phyloP scores from a whole-genome alignment of 1,140 invertebrate genomes.

The Theocolax elegans region DNA sequence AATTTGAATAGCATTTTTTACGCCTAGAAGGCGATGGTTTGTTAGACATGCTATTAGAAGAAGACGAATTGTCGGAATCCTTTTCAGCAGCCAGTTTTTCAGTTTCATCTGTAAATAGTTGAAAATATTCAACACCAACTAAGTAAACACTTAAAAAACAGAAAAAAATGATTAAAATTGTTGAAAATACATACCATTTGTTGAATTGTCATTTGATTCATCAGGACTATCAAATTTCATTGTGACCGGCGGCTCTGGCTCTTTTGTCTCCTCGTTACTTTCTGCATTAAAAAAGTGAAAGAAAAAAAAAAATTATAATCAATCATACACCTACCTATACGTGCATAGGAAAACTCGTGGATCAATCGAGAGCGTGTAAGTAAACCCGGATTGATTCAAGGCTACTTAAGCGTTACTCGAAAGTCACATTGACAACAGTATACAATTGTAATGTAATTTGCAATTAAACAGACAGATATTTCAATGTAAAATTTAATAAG shows the following conservation, averaged over 20 bases:
- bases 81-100: slow-evolving; percentile 47
- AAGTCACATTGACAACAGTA: no score
- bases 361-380: slow-evolving; percentile 5
- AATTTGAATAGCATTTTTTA: background rate
- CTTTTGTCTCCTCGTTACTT: slow-evolving; percentile 50
- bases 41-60: slow-evolving; percentile 28
- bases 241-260: slow-evolving; percentile 49
- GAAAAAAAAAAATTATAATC: slow-evolving; percentile 45
- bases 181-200: slow-evolving; percentile 49
- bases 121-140: background rate
- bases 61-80: slow-evolving; percentile 46
- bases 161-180: no score
- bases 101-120: slow-evolving; percentile 42
- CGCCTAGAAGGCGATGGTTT: background rate
- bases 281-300: slow-evolving; percentile 49
- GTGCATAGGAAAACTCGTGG: background rate
- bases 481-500: no score
- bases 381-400: no score
- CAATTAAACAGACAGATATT: no score
- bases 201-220: slow-evolving; percentile 55
- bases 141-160: no score
- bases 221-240: slow-evolving; percentile 60
- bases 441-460: no score
- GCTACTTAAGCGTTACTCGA: no score
- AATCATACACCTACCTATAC: background rate